Percentiles rank a stretch among this genome's conserved stretches.
Evolutionary conservation across 2,797 vertebrate genomes (phyloP).

Genomic region (Semaprochilodus insignis): DNA sequence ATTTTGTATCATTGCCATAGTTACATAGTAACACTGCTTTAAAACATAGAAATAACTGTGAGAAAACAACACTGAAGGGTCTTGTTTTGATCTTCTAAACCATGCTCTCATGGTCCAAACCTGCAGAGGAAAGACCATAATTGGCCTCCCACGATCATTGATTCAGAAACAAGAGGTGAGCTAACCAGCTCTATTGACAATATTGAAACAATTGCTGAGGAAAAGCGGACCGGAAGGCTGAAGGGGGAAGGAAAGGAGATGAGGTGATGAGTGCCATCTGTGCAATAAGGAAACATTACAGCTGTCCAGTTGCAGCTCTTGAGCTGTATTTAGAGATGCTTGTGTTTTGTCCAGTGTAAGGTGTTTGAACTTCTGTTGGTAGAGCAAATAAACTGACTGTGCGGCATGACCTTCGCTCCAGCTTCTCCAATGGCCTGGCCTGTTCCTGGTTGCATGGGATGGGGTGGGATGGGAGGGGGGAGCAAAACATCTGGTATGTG

Average conservation of each 20-base stretch:
- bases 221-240: conserved; percentile 9
- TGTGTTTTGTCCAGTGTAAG: background rate
- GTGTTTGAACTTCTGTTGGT: conserved; percentile 25
- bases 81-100: conserved; percentile 24
- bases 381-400: conserved; percentile 31
- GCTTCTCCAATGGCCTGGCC: background rate
- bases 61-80: conserved; percentile 6
- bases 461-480: background rate
- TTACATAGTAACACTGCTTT: background rate
- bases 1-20: background rate
- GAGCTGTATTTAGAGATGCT: conserved; percentile 9
- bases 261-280: conserved; percentile 13
- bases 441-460: conserved; percentile 3
- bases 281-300: background rate
- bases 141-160: conserved; percentile 21
- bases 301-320: conserved; percentile 7
- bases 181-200: conserved; percentile 35
- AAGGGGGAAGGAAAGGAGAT: background rate
- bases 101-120: background rate
- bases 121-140: conserved; percentile 25
- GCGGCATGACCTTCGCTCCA: background rate
- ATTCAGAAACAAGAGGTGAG: conserved; percentile 27
- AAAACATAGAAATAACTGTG: background rate
- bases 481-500: conserved; percentile 45
- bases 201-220: conserved; percentile 41